These are phyloP conservation scores for Nycticryphes semicollaris DNA, from an alignment of 2,113 vertebrate genomes.

Conservation along the genomic window DNA sequence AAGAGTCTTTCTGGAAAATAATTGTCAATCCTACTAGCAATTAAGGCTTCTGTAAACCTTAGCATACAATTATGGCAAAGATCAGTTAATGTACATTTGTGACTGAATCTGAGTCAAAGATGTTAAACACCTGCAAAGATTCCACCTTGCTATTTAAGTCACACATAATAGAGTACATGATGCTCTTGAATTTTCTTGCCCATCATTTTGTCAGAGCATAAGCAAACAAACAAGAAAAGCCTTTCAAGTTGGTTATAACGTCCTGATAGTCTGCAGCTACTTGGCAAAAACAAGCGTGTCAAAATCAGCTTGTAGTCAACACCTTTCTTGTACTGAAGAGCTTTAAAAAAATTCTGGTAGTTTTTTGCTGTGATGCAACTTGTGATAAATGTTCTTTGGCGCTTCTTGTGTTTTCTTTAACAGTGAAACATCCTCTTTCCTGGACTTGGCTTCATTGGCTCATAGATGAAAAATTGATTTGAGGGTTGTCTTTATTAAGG, in stretches of 20 bases:
- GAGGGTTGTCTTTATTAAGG: background rate
- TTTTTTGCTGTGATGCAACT: background rate
- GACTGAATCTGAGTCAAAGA: background rate
- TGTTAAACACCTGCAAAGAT: background rate
- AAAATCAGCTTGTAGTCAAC: background rate
- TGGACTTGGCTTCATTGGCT: background rate
- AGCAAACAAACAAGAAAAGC: slow-evolving; percentile 3
- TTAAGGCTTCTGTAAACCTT: slow-evolving; percentile 6
- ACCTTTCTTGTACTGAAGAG: background rate
- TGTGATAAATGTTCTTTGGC: background rate
- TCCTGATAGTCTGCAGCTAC: background rate
- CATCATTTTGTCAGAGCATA: background rate
- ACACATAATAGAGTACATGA: background rate
- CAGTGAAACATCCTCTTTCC: background rate
- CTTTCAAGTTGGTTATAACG: background rate
- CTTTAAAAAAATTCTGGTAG: background rate
- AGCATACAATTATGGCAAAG: background rate
- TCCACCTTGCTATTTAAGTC: background rate
- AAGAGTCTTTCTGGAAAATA: background rate
- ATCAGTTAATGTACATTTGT: background rate
- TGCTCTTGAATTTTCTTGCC: slow-evolving; percentile 5
- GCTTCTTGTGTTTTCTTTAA: background rate
- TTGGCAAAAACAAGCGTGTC: background rate
- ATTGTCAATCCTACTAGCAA: background rate
- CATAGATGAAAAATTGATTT: background rate